phyloP scores from a whole-genome alignment of 2,113 vertebrate genomes.

The Indri indri region DNA sequence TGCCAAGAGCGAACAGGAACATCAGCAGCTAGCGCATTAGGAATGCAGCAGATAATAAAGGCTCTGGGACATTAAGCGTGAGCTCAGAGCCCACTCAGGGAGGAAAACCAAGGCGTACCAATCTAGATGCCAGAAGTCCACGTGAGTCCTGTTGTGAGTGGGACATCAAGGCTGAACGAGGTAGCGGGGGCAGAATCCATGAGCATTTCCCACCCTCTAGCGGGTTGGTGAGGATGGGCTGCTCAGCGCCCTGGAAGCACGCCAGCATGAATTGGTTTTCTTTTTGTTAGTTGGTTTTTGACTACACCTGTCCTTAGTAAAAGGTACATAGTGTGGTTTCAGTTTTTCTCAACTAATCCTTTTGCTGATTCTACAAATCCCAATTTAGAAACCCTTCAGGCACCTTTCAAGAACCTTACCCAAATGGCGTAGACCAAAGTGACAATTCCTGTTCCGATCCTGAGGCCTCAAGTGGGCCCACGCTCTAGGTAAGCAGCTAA shows the following conservation, averaged over 20 bases:
- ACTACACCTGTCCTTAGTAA: neutral
- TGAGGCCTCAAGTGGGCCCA: neutral
- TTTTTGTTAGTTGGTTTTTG: neutral
- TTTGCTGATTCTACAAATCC: neutral
- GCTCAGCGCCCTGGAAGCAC: neutral
- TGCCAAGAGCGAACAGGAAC: neutral
- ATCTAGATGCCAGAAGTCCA: neutral
- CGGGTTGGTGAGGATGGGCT: no score
- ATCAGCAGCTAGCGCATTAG: neutral
- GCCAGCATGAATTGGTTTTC: neutral
- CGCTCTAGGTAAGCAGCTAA: neutral
- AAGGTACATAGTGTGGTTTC: neutral
- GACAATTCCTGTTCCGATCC: neutral
- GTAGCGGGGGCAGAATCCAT: rapidly evolving
- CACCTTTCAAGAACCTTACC: neutral
- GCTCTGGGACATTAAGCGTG: neutral
- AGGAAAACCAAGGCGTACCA: neutral
- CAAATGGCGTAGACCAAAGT: neutral
- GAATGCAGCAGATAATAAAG: neutral
- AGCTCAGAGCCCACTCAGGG: neutral
- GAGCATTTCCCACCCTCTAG: neutral
- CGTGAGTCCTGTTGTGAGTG: rapidly evolving
- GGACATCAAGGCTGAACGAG: neutral
- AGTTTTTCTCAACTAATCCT: neutral
- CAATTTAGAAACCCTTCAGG: neutral